Percentiles rank a stretch among this genome's conserved stretches.
Evolutionary conservation across 2,797 vertebrate species (phyloP).

Genomic region (Melanotaenia boesemani): DNA sequence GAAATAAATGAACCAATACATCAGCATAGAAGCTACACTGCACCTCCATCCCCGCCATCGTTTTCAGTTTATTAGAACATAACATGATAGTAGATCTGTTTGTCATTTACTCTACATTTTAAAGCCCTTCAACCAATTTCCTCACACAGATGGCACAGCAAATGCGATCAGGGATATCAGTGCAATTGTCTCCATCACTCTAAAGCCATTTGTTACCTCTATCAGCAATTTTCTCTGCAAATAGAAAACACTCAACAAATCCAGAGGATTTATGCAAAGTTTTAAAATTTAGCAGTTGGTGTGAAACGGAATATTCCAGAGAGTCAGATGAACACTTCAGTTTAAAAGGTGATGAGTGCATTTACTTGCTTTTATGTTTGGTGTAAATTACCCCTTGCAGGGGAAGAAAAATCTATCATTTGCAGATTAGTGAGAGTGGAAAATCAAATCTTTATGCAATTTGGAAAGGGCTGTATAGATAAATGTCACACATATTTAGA

Average conservation of each 20-base stretch:
- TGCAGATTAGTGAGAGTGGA: slow-evolving; percentile 47
- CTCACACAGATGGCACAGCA: slow-evolving; percentile 67
- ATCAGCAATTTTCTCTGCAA: slow-evolving; percentile 67
- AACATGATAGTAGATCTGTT: slow-evolving; percentile 30
- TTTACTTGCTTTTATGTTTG: slow-evolving; percentile 45
- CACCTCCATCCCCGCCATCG: slow-evolving; percentile 39
- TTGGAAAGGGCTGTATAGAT: slow-evolving; percentile 48
- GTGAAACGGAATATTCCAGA: slow-evolving; percentile 63
- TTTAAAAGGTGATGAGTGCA: slow-evolving; percentile 36
- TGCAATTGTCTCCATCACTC: slow-evolving; percentile 61
- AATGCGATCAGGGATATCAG: slow-evolving; percentile 64
- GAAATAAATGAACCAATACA: slow-evolving; percentile 21
- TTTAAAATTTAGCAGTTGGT: slow-evolving; percentile 63
- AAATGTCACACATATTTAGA: slow-evolving; percentile 35
- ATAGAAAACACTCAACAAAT: slow-evolving; percentile 63
- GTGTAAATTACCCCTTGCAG: slow-evolving; percentile 53
- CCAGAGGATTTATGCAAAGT: slow-evolving; percentile 58
- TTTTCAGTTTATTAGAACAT: slow-evolving; percentile 45
- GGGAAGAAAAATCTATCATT: slow-evolving; percentile 58
- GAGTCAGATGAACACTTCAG: slow-evolving; percentile 51
- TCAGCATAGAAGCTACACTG: slow-evolving; percentile 9
- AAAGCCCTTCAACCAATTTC: slow-evolving; percentile 66
- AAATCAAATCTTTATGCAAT: slow-evolving; percentile 61
- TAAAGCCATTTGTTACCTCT: slow-evolving; percentile 61
- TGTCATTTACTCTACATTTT: slow-evolving; percentile 63